Conservation (phyloP, 2,797 vertebrate genomes). For the Syngnathus acus region DNA sequence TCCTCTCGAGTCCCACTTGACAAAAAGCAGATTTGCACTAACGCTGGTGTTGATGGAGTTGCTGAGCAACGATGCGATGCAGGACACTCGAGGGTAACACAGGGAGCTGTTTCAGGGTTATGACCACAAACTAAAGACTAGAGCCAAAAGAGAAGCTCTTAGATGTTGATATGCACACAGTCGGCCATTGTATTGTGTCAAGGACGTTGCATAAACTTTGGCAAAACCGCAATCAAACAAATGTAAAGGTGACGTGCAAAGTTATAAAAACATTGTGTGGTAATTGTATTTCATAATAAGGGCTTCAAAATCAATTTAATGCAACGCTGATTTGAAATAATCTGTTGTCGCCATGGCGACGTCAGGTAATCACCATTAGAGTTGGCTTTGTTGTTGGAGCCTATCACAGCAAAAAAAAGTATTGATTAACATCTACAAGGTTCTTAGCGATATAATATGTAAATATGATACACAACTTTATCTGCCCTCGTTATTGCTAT, state of each 20-base stretch:
- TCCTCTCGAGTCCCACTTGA: conserved; percentile 29
- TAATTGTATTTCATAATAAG: background rate
- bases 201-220: background rate
- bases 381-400: background rate
- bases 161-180: conserved; percentile 36
- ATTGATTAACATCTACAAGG: too few species aligned
- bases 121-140: conserved; percentile 29
- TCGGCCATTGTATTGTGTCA: conserved; percentile 6
- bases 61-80: conserved; percentile 31
- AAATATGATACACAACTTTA: too few species aligned
- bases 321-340: conserved; percentile 1
- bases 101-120: conserved; percentile 23
- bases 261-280: background rate
- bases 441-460: too few species aligned
- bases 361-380: background rate
- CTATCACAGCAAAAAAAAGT: too few species aligned
- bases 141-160: conserved; percentile 13
- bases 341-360: background rate
- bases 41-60: conserved; percentile 45
- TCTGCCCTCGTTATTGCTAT: too few species aligned
- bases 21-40: conserved; percentile 31
- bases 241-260: background rate
- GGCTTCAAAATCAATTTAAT: conserved; percentile 4
- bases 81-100: conserved; percentile 16
- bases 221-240: background rate